Conservation (phyloP, 2,888 invertebrate species). For the Ophion slaviceki region DNA sequence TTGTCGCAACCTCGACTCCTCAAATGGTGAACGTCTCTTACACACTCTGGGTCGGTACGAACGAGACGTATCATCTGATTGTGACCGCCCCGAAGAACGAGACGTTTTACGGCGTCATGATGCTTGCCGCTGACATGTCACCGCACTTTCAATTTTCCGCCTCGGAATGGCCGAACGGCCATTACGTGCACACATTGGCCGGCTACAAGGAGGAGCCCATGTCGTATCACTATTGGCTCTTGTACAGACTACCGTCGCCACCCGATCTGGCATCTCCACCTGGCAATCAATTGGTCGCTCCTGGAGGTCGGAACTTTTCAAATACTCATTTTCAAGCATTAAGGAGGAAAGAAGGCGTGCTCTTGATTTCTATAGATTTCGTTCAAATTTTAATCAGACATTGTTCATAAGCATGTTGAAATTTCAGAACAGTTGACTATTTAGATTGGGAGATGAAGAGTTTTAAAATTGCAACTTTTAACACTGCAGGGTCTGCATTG, state of each 20-base stretch:
- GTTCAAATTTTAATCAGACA: no score
- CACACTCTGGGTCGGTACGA: constrained; percentile 94
- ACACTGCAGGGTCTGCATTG: no score
- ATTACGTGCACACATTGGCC: constrained; percentile 94
- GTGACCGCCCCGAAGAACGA: constrained; percentile 90
- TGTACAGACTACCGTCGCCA: constrained; percentile 92
- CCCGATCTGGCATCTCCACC: constrained; percentile 93
- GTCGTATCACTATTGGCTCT: constrained; percentile 95
- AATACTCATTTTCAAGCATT: not conserved
- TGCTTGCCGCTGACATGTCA: constrained; percentile 92
- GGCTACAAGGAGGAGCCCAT: constrained; percentile 92
- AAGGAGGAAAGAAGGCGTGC: no score
- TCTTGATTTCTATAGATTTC: no score
- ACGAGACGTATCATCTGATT: constrained; percentile 91
- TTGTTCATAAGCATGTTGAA: no score
- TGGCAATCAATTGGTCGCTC: constrained; percentile 94
- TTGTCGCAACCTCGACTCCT: constrained; percentile 63
- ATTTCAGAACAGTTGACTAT: no score
- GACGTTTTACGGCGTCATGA: constrained; percentile 90
- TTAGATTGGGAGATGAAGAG: no score
- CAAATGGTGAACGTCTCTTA: constrained; percentile 88
- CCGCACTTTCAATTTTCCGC: constrained; percentile 90
- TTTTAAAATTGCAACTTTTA: no score
- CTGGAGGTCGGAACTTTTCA: constrained; percentile 88
- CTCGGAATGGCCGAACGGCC: constrained; percentile 96